Evolutionary conservation across 2,888 invertebrate genomes (phyloP).

Genomic region (Agrotis exclamationis): DNA sequence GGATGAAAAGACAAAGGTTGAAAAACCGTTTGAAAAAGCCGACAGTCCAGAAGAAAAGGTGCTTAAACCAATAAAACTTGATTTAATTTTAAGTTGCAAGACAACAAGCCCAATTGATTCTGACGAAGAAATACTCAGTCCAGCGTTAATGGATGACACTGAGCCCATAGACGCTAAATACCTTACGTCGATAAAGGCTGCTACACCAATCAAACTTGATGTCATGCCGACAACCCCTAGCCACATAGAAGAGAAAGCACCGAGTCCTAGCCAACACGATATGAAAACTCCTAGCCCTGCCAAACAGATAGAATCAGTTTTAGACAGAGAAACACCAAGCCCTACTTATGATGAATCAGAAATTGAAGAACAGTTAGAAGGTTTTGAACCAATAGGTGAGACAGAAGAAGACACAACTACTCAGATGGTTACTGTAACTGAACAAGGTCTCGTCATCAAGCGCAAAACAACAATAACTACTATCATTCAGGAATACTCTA

Average conservation of each 20-base stretch:
- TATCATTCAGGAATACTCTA: slow-evolving; percentile 48
- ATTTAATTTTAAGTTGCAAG: slow-evolving; percentile 32
- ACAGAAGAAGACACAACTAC: slow-evolving; percentile 43
- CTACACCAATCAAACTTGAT: not conserved
- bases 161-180: not conserved
- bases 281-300: slow-evolving; percentile 22
- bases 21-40: not conserved
- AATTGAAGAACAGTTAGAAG: slow-evolving; percentile 38
- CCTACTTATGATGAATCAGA: slow-evolving; percentile 37
- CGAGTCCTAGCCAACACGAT: slow-evolving; percentile 7
- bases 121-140: slow-evolving; percentile 42
- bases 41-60: not conserved
- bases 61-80: slow-evolving; percentile 25
- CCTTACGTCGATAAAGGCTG: not conserved
- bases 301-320: not conserved
- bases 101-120: slow-evolving; percentile 47
- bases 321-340: not conserved
- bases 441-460: slow-evolving; percentile 43
- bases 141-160: slow-evolving; percentile 31
- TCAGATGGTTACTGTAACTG: slow-evolving; percentile 41
- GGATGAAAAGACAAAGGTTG: not conserved
- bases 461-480: slow-evolving; percentile 46
- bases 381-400: slow-evolving; percentile 35
- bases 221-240: not conserved
- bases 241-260: not conserved